Evolutionary conservation across 23 tunicate genomes (phyloP).

Genomic region (Trididemnum miniatum): DNA sequence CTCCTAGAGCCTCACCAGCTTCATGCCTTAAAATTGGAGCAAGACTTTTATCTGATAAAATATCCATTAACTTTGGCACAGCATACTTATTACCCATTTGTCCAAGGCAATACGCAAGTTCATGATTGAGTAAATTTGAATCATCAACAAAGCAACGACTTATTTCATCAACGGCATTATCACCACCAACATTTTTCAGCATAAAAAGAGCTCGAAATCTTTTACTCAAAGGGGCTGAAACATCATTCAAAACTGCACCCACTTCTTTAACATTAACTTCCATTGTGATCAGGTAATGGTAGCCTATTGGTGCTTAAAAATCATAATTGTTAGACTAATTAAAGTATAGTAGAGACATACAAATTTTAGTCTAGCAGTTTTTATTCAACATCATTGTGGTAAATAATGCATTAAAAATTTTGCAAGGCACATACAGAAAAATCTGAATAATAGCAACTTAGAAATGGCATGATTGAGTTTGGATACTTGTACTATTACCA

Average conservation of each 20-base stretch:
- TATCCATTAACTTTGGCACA: slow-evolving; percentile 44
- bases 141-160: slow-evolving; percentile 72
- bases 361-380: too few species aligned
- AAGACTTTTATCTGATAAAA: slow-evolving; percentile 45
- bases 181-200: slow-evolving; percentile 68
- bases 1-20: slow-evolving; percentile 96
- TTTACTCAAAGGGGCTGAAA: slow-evolving; percentile 36
- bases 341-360: too few species aligned
- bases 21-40: slow-evolving; percentile 90
- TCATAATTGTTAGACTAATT: too few species aligned
- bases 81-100: slow-evolving; percentile 88
- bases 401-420: too few species aligned
- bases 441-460: too few species aligned
- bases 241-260: slow-evolving; percentile 69
- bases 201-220: slow-evolving; percentile 97
- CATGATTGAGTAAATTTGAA: slow-evolving; percentile 94
- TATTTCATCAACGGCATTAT: slow-evolving; percentile 74
- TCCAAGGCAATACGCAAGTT: slow-evolving; percentile 97
- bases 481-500: too few species aligned
- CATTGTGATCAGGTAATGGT: slow-evolving; percentile 30
- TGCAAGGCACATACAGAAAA: too few species aligned
- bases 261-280: slow-evolving; percentile 27
- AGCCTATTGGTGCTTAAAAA: too few species aligned
- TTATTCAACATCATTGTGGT: too few species aligned
- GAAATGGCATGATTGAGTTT: too few species aligned